Conservation (phyloP, 1,140 invertebrate genomes). For the Psilanteris sp. region DNA sequence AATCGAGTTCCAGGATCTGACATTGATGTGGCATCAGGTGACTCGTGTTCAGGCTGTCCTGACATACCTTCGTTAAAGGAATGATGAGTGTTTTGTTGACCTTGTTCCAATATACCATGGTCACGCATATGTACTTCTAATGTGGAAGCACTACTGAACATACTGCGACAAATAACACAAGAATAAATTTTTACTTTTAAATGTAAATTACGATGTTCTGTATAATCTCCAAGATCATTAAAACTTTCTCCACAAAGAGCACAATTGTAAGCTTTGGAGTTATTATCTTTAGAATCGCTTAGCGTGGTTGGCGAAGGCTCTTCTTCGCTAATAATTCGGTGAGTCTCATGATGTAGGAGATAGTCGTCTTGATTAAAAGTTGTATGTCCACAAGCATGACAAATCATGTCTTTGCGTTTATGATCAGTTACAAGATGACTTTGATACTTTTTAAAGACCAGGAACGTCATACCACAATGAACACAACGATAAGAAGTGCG, state of each 20-base stretch:
- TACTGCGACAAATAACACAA: slow-evolving; percentile 82
- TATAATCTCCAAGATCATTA: slow-evolving; percentile 81
- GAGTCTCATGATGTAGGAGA: slow-evolving; percentile 68
- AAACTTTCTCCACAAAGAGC: slow-evolving; percentile 83
- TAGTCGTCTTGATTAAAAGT: slow-evolving; percentile 67
- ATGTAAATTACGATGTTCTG: slow-evolving; percentile 84
- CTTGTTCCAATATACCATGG: slow-evolving; percentile 73
- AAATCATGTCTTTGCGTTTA: slow-evolving; percentile 70
- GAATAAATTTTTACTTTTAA: slow-evolving; percentile 84
- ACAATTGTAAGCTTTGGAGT: slow-evolving; percentile 80
- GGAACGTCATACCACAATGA: slow-evolving; percentile 74
- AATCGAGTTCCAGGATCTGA: slow-evolving; percentile 67
- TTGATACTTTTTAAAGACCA: slow-evolving; percentile 75
- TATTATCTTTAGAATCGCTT: slow-evolving; percentile 16
- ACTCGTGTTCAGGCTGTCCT: background rate
- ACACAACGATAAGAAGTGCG: slow-evolving; percentile 72
- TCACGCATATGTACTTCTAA: slow-evolving; percentile 82
- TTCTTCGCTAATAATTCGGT: slow-evolving; percentile 38
- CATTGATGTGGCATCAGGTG: slow-evolving; percentile 4
- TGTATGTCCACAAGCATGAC: slow-evolving; percentile 60
- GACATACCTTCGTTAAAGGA: slow-evolving; percentile 43
- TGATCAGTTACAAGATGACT: slow-evolving; percentile 68
- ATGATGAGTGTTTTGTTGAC: slow-evolving; percentile 66
- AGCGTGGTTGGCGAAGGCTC: background rate
- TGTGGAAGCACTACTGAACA: slow-evolving; percentile 82